Percentiles rank a stretch among this genome's conserved stretches.
These are phyloP conservation scores for Trissolcus basalis DNA, from an alignment of 1,140 invertebrate species.

Conservation along the genomic window DNA sequence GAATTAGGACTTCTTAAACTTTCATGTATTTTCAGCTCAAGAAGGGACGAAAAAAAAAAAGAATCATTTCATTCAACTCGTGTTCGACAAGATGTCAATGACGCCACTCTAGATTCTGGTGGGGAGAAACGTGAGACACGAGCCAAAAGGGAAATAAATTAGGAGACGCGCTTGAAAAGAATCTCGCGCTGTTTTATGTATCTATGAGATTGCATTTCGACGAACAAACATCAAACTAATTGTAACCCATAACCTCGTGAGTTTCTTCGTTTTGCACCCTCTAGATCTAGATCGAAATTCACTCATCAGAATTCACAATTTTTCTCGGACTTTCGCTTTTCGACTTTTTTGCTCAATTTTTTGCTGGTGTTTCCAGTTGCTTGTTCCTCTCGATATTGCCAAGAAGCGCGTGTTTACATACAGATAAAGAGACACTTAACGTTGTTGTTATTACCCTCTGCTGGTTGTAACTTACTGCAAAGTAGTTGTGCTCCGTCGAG, in stretches of 20 bases:
- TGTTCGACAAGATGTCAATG: slow-evolving; percentile 4
- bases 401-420: slow-evolving; percentile 44
- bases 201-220: slow-evolving; percentile 69
- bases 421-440: slow-evolving; percentile 53
- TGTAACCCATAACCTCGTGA: no score
- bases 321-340: slow-evolving; percentile 17
- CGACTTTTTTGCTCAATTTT: not conserved
- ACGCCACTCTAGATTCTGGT: not conserved
- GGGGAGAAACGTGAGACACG: not conserved
- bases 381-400: slow-evolving; percentile 28
- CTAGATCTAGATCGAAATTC: no score
- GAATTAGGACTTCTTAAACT: slow-evolving; percentile 32
- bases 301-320: no score
- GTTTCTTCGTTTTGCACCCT: slow-evolving; percentile 59
- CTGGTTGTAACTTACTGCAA: slow-evolving; percentile 48
- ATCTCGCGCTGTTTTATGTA: slow-evolving; percentile 60
- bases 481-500: slow-evolving; percentile 29
- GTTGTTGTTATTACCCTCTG: slow-evolving; percentile 35
- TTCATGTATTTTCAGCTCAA: slow-evolving; percentile 3
- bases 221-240: no score
- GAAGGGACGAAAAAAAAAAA: no score
- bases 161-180: not conserved
- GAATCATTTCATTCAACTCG: not conserved
- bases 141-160: not conserved
- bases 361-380: slow-evolving; percentile 14